Evolutionary conservation across 2,113 vertebrate species (phyloP), one percentile per base, ranked within the genome.

Genomic region (Numida meleagris): DNA sequence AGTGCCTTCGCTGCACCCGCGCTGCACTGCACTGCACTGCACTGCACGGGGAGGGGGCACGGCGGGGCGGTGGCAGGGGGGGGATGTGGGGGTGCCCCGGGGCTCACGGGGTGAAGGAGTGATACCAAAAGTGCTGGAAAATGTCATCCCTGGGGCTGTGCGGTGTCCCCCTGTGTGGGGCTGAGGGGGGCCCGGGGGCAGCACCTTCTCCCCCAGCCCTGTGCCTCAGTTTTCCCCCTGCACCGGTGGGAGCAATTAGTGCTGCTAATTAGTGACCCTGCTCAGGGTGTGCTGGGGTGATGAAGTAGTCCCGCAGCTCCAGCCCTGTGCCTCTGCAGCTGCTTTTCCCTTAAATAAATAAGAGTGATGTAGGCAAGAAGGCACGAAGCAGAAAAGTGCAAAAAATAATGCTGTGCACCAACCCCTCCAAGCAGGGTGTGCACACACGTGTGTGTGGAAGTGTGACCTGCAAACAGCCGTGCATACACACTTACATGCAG

Each of bases 191-290:
- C 45, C 29, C 9, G 1, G 63, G 14, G 24, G 38, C 40, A 66
- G 57, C 27, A 50, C 21, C 10, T 15, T 34, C 25, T 12, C 8
- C 20, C 27, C 36, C 16, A n/a, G n/a, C 46, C 31, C 36, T 0
- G 7, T 48, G 73, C 68, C 91, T 86, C 86, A 63, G 77, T 80
- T 86, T 67, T 14, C 48, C 63, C 51, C 10, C 10, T 61, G 91
- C 8, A 34, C 34, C 14, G 4, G 17, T 51, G 25, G 42, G 80
- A 96, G 55, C 87, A 88, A 95, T 97, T 95, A 93, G 75, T 85
- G 93, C 81, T 68, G 62, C 79, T 95, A 94, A 97, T 97, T 92
- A 96, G 80, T 92, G 48, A 63, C 90, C 65, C 58, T 48, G 72
- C 86, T 95, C 77, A 86, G 83, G 70, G 67, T 50, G 87, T 78